These are phyloP conservation scores for Falco concolor DNA, from an alignment of 2,797 vertebrate genomes.

Conservation along the genomic window DNA sequence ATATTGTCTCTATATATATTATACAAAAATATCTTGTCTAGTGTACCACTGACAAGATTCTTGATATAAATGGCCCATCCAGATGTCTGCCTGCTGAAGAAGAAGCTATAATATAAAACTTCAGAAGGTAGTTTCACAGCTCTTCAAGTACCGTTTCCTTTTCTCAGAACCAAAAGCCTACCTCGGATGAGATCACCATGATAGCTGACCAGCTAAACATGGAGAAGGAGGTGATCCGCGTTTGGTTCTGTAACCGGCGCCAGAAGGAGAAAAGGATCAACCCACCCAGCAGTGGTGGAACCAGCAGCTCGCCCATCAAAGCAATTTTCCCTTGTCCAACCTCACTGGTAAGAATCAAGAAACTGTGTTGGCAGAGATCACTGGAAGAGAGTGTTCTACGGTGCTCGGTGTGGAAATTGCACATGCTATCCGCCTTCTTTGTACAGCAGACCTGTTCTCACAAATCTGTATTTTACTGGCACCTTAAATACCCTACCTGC, in stretches of 20 bases:
- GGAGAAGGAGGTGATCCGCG: conserved; percentile 99
- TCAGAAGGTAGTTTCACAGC: not conserved
- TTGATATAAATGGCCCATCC: not conserved
- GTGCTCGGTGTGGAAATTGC: not conserved
- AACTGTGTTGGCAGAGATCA: not conserved
- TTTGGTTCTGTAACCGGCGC: conserved; percentile 99
- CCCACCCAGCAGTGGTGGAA: conserved; percentile 90
- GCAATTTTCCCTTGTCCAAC: conserved; percentile 91
- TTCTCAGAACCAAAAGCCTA: conserved; percentile 99
- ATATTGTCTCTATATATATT: not conserved
- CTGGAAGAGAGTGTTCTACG: not conserved
- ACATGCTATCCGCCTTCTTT: not conserved
- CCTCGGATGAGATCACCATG: conserved; percentile 99
- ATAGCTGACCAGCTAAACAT: conserved; percentile 99
- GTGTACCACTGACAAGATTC: not conserved
- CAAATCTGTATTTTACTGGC: not conserved
- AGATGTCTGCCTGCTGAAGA: not conserved
- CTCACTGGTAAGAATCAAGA: conserved; percentile 83
- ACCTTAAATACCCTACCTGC: not conserved
- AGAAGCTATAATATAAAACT: not conserved
- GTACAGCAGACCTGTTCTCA: not conserved
- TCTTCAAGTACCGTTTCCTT: not conserved
- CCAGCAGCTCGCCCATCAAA: conserved; percentile 91
- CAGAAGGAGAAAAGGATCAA: conserved; percentile 99
- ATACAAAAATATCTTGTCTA: not conserved